Evolutionary conservation across 1,140 invertebrate species (phyloP).

Genomic region (Ostrea denselamellosa): DNA sequence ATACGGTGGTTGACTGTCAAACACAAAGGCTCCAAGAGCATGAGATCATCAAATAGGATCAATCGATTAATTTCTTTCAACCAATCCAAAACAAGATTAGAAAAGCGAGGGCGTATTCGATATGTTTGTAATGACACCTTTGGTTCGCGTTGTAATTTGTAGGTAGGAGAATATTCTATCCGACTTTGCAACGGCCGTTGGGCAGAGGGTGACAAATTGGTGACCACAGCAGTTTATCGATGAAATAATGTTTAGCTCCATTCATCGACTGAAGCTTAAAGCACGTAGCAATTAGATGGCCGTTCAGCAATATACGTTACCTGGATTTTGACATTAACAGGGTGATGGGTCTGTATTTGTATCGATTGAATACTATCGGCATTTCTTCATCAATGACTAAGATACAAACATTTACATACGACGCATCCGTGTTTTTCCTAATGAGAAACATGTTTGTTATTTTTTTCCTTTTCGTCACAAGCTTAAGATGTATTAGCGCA

Average conservation of each 20-base stretch:
- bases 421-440: constrained; percentile 36
- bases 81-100: constrained; percentile 28
- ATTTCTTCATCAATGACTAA: constrained; percentile 40
- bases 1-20: constrained; percentile 24
- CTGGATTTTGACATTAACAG: constrained; percentile 17
- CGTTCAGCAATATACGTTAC: not conserved
- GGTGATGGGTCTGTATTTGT: constrained; percentile 17
- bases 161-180: not conserved
- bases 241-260: constrained; percentile 12
- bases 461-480: not conserved
- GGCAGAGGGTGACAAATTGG: constrained; percentile 4
- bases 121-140: constrained; percentile 26
- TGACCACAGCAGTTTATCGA: not conserved
- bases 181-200: not conserved
- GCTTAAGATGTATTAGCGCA: constrained; percentile 7
- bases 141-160: constrained; percentile 7
- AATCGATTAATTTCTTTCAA: constrained; percentile 17
- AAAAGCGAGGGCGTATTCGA: constrained; percentile 37
- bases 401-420: constrained; percentile 10
- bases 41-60: constrained; percentile 32
- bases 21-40: constrained; percentile 12
- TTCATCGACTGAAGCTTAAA: not conserved
- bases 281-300: not conserved
- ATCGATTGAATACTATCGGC: constrained; percentile 33
- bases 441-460: constrained; percentile 21